Evolutionary conservation across 2,888 invertebrate species (phyloP).

Genomic region (Rhorus exstirpatorius): DNA sequence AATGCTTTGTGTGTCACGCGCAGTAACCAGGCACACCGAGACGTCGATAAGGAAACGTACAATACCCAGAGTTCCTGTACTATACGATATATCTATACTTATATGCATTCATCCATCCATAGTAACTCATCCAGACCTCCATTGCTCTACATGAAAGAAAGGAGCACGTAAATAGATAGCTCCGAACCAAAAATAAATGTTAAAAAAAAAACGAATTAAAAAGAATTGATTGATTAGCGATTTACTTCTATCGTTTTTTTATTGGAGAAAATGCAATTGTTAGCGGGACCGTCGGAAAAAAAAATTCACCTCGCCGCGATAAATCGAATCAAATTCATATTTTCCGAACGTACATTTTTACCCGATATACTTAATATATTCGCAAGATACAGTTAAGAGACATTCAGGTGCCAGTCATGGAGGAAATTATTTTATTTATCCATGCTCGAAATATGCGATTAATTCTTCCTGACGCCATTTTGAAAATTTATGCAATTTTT

Average conservation of each 20-base stretch:
- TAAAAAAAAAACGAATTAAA: not conserved
- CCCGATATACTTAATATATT: too few relatives aligned
- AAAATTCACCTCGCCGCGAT: not conserved
- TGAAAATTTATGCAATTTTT: too few relatives aligned
- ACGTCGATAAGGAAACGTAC: constrained; percentile 64
- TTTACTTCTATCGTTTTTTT: not conserved
- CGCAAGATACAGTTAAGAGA: too few relatives aligned
- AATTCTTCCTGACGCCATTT: too few relatives aligned
- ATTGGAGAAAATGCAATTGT: not conserved
- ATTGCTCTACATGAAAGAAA: not conserved
- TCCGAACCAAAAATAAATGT: not conserved
- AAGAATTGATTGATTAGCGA: not conserved
- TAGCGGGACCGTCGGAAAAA: not conserved
- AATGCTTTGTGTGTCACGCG: constrained; percentile 61
- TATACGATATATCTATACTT: not conserved
- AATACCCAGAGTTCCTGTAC: constrained; percentile 30
- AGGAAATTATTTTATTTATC: too few relatives aligned
- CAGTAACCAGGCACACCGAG: constrained; percentile 48
- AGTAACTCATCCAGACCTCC: not conserved
- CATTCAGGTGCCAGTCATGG: too few relatives aligned
- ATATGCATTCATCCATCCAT: too few relatives aligned
- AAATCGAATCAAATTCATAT: too few relatives aligned
- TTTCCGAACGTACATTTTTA: too few relatives aligned
- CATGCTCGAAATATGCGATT: too few relatives aligned
- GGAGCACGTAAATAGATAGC: constrained; percentile 12